A percentile compares a stretch with the other conserved stretches of the same genome.
Conservation (phyloP, 2,113 vertebrate species). For the Esox niger region DNA sequence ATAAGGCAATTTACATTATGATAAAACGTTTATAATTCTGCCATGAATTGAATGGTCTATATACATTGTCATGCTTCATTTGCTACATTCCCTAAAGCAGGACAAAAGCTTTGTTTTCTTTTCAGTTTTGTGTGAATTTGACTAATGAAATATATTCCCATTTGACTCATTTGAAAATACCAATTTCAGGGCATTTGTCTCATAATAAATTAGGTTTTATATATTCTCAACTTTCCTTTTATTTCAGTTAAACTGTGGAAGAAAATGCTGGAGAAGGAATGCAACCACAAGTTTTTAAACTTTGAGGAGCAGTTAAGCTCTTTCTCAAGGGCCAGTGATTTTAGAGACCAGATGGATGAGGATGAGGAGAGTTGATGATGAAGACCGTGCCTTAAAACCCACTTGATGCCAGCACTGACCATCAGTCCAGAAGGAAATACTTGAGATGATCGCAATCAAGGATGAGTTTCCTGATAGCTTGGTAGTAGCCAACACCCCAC, state of each 20-base stretch:
- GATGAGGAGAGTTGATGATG: constrained; percentile 59
- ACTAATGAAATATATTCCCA: too few relatives aligned
- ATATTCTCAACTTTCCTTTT: constrained; percentile 11
- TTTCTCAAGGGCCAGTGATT: constrained; percentile 46
- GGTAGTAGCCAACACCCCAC: too few relatives aligned
- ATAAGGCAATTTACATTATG: not conserved
- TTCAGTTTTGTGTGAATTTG: not conserved
- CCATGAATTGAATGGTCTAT: not conserved
- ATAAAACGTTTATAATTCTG: not conserved
- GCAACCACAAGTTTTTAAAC: constrained; percentile 58
- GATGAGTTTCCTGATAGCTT: too few relatives aligned
- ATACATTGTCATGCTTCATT: not conserved
- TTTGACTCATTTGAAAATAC: too few relatives aligned
- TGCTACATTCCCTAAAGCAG: not conserved
- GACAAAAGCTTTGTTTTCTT: too few relatives aligned
- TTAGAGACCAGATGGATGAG: constrained; percentile 45
- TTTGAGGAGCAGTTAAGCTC: constrained; percentile 59
- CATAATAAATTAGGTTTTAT: not conserved
- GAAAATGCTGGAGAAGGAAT: constrained; percentile 70
- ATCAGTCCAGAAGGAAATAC: not conserved
- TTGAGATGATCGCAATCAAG: not conserved
- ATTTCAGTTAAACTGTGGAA: constrained; percentile 69
- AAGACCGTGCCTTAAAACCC: constrained; percentile 18
- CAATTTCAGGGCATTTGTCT: too few relatives aligned
- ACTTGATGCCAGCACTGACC: not conserved